Percentiles rank a stretch among this genome's conserved stretches.
Conservation (phyloP, 2,888 invertebrate genomes). For the Ophonus ardosiacus region DNA sequence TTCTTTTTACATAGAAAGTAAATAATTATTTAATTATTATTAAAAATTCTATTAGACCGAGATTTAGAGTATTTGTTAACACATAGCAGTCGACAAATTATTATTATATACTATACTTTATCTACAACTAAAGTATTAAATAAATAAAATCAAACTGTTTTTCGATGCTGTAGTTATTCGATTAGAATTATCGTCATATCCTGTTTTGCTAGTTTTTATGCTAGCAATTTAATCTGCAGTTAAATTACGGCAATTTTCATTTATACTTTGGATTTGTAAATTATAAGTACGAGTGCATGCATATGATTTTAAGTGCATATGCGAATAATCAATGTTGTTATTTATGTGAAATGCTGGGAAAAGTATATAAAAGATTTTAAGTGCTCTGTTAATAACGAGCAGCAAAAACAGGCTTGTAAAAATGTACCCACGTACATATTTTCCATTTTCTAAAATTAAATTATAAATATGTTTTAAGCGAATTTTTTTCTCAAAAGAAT, state of each 20-base stretch:
- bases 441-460: neutral
- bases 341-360: neutral
- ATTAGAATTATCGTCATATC: too few relatives aligned
- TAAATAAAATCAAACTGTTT: too few relatives aligned
- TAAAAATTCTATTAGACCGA: too few relatives aligned
- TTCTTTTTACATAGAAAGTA: too few relatives aligned
- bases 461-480: neutral
- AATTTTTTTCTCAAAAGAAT: neutral
- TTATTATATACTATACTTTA: too few relatives aligned
- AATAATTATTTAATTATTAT: too few relatives aligned
- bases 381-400: neutral
- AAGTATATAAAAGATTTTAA: neutral
- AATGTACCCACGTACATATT: neutral
- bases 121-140: too few relatives aligned
- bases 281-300: neutral
- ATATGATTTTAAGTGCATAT: too few relatives aligned
- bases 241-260: slow-evolving; percentile 14
- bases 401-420: neutral
- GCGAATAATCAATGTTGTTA: neutral
- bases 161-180: too few relatives aligned
- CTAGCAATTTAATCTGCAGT: neutral
- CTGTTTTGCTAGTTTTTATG: neutral
- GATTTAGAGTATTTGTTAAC: too few relatives aligned
- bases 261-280: neutral
- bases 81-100: too few relatives aligned